Evolutionary conservation across 2,797 vertebrate species (phyloP).

Genomic region (Monodelphis domestica): DNA sequence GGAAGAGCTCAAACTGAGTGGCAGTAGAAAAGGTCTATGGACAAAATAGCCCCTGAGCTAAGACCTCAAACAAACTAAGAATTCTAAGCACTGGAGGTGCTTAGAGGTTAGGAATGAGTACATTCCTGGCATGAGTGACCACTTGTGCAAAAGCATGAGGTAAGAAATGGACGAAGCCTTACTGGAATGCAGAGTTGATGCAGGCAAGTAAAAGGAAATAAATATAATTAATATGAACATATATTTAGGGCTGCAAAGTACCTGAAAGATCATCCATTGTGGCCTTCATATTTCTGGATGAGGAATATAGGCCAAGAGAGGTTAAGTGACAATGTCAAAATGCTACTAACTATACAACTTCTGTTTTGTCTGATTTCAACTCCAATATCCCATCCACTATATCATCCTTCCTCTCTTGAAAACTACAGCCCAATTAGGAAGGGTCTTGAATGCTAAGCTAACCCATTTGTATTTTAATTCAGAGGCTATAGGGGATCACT

Average conservation of each 20-base stretch:
- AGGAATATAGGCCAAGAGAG: background rate
- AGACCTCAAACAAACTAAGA: background rate
- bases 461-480: background rate
- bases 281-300: background rate
- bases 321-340: background rate
- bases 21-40: too few relatives aligned
- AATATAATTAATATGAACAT: background rate
- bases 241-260: background rate
- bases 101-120: background rate
- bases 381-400: background rate
- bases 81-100: background rate
- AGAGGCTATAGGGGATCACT: too few relatives aligned
- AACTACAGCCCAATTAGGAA: background rate
- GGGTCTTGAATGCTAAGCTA: background rate
- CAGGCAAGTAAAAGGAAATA: background rate
- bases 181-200: background rate
- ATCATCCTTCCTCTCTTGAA: background rate
- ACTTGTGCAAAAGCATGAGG: background rate
- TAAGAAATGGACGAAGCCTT: background rate
- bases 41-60: too few relatives aligned
- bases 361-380: background rate
- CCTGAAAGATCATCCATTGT: background rate
- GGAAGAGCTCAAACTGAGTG: too few relatives aligned
- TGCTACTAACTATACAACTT: background rate
- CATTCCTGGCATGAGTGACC: background rate